These are phyloP conservation scores for Seladonia tumulorum DNA, from an alignment of 2,888 invertebrate genomes.

Conservation along the genomic window DNA sequence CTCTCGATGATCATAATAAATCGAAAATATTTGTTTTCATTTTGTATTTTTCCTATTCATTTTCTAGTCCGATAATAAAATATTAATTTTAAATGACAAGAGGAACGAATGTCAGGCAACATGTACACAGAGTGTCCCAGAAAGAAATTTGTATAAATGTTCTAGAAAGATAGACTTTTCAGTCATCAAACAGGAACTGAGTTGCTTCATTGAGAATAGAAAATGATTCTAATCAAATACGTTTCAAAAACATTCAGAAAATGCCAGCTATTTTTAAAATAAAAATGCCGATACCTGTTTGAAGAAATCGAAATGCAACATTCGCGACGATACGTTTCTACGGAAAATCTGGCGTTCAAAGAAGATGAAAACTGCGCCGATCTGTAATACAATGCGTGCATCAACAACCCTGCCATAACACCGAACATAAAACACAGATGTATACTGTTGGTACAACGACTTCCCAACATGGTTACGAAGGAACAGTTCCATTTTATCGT, in stretches of 20 bases:
- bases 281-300: background rate
- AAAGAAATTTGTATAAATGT: no score
- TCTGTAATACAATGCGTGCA: constrained; percentile 60
- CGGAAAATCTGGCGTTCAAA: constrained; percentile 10
- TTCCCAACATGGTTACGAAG: background rate
- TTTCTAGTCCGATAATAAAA: no score
- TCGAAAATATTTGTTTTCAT: no score
- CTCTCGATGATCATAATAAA: no score
- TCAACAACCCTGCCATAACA: constrained; percentile 49
- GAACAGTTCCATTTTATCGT: constrained; percentile 10
- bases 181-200: no score
- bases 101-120: no score
- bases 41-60: no score
- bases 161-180: no score
- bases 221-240: background rate
- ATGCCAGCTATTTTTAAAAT: background rate
- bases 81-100: no score
- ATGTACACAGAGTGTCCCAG: no score
- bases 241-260: background rate
- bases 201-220: no score
- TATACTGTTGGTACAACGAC: constrained; percentile 50
- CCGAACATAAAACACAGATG: constrained; percentile 66
- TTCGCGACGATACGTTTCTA: background rate
- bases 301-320: background rate
- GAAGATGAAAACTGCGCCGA: constrained; percentile 23